A percentile compares a stretch with the other conserved stretches of the same genome.
These are phyloP conservation scores for Acrobasis consociella DNA, from an alignment of 2,888 invertebrate genomes.

Conservation along the genomic window DNA sequence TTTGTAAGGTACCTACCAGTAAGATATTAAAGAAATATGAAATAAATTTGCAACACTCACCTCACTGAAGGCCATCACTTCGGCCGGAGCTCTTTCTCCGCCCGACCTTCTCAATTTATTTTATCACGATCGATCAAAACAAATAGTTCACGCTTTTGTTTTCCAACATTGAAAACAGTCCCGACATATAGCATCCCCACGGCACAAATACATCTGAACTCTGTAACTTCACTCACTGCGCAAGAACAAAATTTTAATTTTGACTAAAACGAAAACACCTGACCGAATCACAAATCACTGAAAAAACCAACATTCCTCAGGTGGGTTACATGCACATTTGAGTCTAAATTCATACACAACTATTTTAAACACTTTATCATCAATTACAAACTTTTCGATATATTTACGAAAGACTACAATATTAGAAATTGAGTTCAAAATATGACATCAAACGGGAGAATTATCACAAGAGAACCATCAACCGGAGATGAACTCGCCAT, in stretches of 20 bases:
- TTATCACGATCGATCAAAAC: slow-evolving; percentile 78
- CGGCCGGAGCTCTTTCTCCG: slow-evolving; percentile 81
- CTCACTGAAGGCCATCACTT: slow-evolving; percentile 91
- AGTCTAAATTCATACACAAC: slow-evolving; percentile 36
- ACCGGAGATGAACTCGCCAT: slow-evolving; percentile 82
- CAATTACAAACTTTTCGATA: slow-evolving; percentile 50
- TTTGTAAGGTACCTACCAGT: slow-evolving; percentile 27
- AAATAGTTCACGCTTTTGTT: slow-evolving; percentile 81
- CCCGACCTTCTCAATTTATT: slow-evolving; percentile 78
- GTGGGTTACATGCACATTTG: slow-evolving; percentile 80
- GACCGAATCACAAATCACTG: slow-evolving; percentile 84
- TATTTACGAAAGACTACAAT: slow-evolving; percentile 49
- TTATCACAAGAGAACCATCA: slow-evolving; percentile 74
- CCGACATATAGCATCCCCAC: slow-evolving; percentile 80
- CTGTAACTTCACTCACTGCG: slow-evolving; percentile 79
- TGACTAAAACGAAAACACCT: slow-evolving; percentile 81
- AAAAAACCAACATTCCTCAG: slow-evolving; percentile 86
- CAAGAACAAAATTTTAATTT: slow-evolving; percentile 80
- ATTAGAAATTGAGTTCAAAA: slow-evolving; percentile 68
- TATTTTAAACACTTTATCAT: slow-evolving; percentile 52
- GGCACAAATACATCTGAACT: slow-evolving; percentile 80
- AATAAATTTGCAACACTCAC: slow-evolving; percentile 68
- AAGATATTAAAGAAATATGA: slow-evolving; percentile 33
- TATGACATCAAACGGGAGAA: slow-evolving; percentile 68
- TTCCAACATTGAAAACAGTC: slow-evolving; percentile 81